Conservation (phyloP, 2,797 vertebrate genomes). For the Poeciliopsis turneri region DNA sequence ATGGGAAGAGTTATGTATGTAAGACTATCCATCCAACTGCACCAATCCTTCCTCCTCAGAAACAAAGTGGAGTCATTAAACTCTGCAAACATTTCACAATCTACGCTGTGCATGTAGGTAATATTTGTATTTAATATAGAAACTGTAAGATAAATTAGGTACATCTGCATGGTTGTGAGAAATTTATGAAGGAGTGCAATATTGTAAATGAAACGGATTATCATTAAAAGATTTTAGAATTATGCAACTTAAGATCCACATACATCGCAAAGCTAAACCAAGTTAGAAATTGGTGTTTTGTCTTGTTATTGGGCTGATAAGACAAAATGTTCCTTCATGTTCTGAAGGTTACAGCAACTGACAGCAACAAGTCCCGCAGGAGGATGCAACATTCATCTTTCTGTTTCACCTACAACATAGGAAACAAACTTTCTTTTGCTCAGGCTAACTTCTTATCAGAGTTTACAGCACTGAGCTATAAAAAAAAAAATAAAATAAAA, state of each 20-base stretch:
- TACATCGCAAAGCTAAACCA: not conserved
- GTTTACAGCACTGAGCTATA: not conserved
- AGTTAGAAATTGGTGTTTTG: not conserved
- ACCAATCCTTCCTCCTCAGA: not conserved
- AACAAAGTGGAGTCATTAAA: not conserved
- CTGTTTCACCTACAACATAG: slow-evolving; percentile 20
- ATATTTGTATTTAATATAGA: not conserved
- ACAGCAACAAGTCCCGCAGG: slow-evolving; percentile 1
- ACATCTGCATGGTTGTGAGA: not conserved
- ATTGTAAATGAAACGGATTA: not conserved
- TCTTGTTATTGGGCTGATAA: not conserved
- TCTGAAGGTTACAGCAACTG: slow-evolving; percentile 12
- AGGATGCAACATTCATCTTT: slow-evolving; percentile 10
- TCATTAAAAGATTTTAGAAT: not conserved
- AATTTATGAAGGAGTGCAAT: not conserved
- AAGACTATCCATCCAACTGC: not conserved
- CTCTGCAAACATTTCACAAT: not conserved
- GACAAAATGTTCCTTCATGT: not conserved
- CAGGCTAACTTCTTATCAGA: slow-evolving; percentile 22
- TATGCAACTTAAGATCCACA: not conserved
- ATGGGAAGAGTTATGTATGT: not conserved
- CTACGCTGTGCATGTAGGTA: not conserved
- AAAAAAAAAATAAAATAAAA: not conserved
- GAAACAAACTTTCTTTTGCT: slow-evolving; percentile 29
- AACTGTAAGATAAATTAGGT: not conserved